Percentiles rank a stretch among this genome's conserved stretches.
Evolutionary conservation across 2,888 invertebrate species (phyloP).

Genomic region (Epirrhoe tristata): DNA sequence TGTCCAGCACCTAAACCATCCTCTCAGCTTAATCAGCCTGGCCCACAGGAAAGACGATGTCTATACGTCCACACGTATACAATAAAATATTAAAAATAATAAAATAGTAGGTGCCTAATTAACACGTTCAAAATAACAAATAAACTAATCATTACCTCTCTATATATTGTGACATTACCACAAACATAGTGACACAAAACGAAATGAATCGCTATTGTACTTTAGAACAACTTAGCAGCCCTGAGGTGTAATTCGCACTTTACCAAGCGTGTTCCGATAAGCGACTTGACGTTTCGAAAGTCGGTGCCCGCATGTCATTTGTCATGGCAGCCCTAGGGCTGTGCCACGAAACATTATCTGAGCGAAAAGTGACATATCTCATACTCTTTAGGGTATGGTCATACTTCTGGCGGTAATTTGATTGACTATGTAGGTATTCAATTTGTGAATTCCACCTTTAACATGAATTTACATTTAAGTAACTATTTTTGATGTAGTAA

Average conservation of each 20-base stretch:
- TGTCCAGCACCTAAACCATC: no score
- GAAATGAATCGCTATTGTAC: conserved; percentile 23
- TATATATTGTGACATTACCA: no score
- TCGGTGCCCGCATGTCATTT: conserved; percentile 63
- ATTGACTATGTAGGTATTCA: background rate
- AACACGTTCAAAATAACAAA: background rate
- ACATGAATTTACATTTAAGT: no score
- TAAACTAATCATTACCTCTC: background rate
- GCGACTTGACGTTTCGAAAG: conserved; percentile 57
- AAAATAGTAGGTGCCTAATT: background rate
- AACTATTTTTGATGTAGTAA: no score
- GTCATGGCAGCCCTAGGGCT: conserved; percentile 56
- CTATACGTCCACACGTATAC: no score
- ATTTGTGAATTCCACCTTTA: background rate
- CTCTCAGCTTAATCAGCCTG: no score
- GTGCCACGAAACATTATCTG: conserved; percentile 47
- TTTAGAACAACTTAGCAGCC: conserved; percentile 36
- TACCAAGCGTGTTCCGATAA: conserved; percentile 38
- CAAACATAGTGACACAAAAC: conserved; percentile 6
- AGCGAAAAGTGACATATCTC: conserved; percentile 41
- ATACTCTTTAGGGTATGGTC: conserved; percentile 32
- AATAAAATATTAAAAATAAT: no score
- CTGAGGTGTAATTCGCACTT: conserved; percentile 39
- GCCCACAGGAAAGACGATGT: no score
- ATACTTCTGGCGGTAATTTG: conserved; percentile 1